A percentile compares a stretch with the other conserved stretches of the same genome.
Evolutionary conservation across 2,113 vertebrate genomes (phyloP).

Genomic region (Lasiurus cinereus): DNA sequence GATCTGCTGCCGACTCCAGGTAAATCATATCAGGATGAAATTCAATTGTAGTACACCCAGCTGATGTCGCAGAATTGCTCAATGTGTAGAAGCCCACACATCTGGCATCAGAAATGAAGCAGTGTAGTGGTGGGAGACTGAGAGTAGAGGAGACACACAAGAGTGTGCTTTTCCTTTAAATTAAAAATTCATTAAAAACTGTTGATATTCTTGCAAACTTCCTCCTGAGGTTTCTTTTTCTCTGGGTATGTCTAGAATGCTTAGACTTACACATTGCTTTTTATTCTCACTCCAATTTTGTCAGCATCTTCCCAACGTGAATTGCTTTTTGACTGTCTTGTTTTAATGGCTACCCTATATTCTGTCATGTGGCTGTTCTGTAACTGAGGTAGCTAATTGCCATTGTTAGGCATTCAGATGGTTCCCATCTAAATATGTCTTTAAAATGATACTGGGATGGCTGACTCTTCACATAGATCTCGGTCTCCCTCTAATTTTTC

Average conservation of each 20-base stretch:
- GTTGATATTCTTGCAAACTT: background rate
- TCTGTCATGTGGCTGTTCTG: accelerated
- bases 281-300: background rate
- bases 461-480: background rate
- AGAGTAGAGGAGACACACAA: background rate
- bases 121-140: too few relatives aligned
- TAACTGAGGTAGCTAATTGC: background rate
- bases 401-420: too few relatives aligned
- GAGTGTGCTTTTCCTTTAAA: background rate
- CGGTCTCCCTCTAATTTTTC: background rate
- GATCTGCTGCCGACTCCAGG: background rate
- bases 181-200: constrained; percentile 35
- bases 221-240: constrained; percentile 25
- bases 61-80: background rate
- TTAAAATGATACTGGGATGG: background rate
- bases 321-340: background rate
- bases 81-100: background rate
- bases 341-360: background rate
- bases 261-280: background rate
- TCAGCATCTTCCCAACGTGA: background rate
- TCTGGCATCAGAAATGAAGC: background rate
- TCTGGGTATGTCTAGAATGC: constrained; percentile 3
- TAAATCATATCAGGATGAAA: background rate
- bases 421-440: background rate
- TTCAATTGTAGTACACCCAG: background rate